phyloP scores from a whole-genome alignment of 2,888 invertebrate species.

The Drosophila maculinotata region DNA sequence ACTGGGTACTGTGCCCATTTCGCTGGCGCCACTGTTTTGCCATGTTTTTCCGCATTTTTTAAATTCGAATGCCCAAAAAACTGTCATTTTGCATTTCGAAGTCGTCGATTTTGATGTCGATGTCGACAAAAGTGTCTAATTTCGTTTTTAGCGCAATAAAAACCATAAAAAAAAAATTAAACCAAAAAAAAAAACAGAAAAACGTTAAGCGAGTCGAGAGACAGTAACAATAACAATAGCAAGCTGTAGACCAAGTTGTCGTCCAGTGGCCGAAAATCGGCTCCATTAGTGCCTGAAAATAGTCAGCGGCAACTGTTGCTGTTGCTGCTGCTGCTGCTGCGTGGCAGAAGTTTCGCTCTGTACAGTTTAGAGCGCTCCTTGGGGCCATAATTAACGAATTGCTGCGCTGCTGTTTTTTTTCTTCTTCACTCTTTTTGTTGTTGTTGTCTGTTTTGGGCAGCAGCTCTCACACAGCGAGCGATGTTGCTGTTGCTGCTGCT shows the following conservation, averaged over 20 bases:
- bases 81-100: slow-evolving; percentile 72
- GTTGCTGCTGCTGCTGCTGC: slow-evolving; percentile 18
- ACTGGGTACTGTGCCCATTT: slow-evolving; percentile 66
- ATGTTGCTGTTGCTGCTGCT: slow-evolving; percentile 32
- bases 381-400: slow-evolving; percentile 70
- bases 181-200: background rate
- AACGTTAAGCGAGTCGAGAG: slow-evolving; percentile 12
- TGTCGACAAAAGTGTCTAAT: slow-evolving; percentile 77
- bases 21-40: slow-evolving; percentile 67
- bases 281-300: slow-evolving; percentile 32
- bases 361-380: slow-evolving; percentile 45
- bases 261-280: slow-evolving; percentile 35
- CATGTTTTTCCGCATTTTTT: slow-evolving; percentile 71
- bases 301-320: slow-evolving; percentile 22
- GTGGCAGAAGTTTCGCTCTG: slow-evolving; percentile 47
- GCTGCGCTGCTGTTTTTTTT: slow-evolving; percentile 9
- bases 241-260: slow-evolving; percentile 42
- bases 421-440: background rate
- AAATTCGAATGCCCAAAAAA: slow-evolving; percentile 32
- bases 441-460: slow-evolving; percentile 40
- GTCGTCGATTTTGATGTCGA: slow-evolving; percentile 25
- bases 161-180: slow-evolving; percentile 9
- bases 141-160: slow-evolving; percentile 65
- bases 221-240: slow-evolving; percentile 33
- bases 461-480: slow-evolving; percentile 37